A percentile compares a stretch with the other conserved stretches of the same genome.
These are phyloP conservation scores for Callorhinus ursinus DNA, from an alignment of 2,113 vertebrate genomes.

Conservation along the genomic window DNA sequence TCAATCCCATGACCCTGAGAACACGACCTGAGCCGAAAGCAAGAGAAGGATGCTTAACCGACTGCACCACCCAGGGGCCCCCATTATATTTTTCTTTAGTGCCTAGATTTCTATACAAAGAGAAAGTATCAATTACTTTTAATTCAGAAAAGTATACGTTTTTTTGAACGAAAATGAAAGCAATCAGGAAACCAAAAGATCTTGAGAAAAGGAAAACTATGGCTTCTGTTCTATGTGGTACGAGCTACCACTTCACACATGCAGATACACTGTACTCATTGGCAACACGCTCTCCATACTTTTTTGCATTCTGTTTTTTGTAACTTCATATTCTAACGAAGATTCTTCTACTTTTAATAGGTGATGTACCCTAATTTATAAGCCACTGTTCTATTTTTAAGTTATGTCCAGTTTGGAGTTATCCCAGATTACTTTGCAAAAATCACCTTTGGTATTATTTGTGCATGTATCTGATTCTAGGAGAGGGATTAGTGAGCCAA, in stretches of 20 bases:
- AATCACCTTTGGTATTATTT: background rate
- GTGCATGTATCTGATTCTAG: background rate
- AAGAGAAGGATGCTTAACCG: background rate
- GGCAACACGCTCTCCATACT: fast-evolving
- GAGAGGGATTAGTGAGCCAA: background rate
- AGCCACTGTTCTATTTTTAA: slow-evolving; percentile 6
- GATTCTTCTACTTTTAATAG: background rate
- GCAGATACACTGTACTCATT: background rate
- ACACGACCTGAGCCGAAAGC: background rate
- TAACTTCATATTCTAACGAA: background rate
- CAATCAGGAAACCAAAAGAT: background rate
- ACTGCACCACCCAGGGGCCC: background rate
- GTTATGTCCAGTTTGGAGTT: background rate
- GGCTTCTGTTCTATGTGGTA: too few relatives aligned
- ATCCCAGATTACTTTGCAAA: background rate
- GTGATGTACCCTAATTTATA: background rate
- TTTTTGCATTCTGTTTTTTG: background rate
- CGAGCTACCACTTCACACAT: fast-evolving
- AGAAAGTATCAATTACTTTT: background rate
- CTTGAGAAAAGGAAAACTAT: background rate
- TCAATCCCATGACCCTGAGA: background rate
- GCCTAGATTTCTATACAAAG: background rate
- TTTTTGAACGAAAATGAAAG: background rate
- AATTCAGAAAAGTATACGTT: background rate
- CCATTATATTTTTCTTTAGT: background rate